Conservation (phyloP, 2,888 invertebrate species). For the Ptychoptera albimana region DNA sequence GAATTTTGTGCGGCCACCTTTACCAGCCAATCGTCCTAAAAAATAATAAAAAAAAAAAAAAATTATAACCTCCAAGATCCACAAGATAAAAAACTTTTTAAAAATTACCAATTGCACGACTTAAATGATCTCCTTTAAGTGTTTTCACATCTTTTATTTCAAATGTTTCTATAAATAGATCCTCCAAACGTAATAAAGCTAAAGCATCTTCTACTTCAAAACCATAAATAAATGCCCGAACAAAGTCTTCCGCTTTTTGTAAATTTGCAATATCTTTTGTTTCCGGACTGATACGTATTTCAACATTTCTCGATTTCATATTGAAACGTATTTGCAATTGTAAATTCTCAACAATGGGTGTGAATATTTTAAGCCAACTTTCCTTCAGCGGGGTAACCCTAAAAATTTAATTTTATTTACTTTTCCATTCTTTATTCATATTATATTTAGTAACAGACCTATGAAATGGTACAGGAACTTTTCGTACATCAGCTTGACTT, state of each 20-base stretch:
- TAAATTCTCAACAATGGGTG: conserved; percentile 89
- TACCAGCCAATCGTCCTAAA: conserved; percentile 71
- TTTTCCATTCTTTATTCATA: not conserved
- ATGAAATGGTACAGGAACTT: conserved; percentile 82
- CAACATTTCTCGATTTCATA: conserved; percentile 74
- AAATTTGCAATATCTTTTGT: conserved; percentile 71
- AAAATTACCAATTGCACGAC: conserved; percentile 69
- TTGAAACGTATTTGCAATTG: conserved; percentile 90
- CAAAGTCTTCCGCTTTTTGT: conserved; percentile 97
- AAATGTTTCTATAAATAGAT: conserved; percentile 92
- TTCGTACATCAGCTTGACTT: conserved; percentile 44
- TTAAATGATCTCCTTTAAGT: conserved; percentile 85
- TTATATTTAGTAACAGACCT: conserved; percentile 29
- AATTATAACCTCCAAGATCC: not conserved
- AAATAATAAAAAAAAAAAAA: not conserved
- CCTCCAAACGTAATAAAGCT: conserved; percentile 85
- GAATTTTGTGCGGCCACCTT: conserved; percentile 91
- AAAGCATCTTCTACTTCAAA: conserved; percentile 96
- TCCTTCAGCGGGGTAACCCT: conserved; percentile 89
- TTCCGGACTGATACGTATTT: conserved; percentile 29
- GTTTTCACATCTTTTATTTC: conserved; percentile 95
- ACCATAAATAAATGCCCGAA: conserved; percentile 87
- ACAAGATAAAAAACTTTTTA: too few relatives aligned
- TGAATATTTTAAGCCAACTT: conserved; percentile 93
- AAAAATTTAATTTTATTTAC: conserved; percentile 12